Conservation (phyloP, 1,140 invertebrate genomes). For the Magallana angulata region DNA sequence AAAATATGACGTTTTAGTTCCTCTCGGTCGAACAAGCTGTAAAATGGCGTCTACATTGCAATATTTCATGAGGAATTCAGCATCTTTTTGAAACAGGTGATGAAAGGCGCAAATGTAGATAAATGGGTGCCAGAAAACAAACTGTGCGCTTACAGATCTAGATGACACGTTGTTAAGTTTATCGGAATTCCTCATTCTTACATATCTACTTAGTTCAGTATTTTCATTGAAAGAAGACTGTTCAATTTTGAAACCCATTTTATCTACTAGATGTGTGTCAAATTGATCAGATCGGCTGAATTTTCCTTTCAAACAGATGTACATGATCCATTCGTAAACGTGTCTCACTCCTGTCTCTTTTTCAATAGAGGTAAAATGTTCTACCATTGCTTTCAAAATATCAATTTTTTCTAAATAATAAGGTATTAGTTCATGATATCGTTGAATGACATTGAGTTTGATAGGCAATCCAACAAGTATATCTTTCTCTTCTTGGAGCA, state of each 20-base stretch:
- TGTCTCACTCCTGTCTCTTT: background rate
- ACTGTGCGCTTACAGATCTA: too few relatives aligned
- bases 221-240: background rate
- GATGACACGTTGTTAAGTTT: too few relatives aligned
- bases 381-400: background rate
- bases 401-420: background rate
- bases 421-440: background rate
- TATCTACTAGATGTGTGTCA: background rate
- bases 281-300: background rate
- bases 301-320: constrained; percentile 1
- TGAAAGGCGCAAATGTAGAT: too few relatives aligned
- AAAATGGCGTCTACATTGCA: too few relatives aligned
- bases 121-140: constrained; percentile 74
- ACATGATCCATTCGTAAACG: background rate
- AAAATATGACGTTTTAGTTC: too few relatives aligned
- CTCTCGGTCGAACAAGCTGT: too few relatives aligned
- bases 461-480: background rate
- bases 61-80: too few relatives aligned
- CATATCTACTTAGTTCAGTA: too few relatives aligned
- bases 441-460: background rate
- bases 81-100: too few relatives aligned
- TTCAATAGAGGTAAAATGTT: background rate
- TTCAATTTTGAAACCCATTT: background rate
- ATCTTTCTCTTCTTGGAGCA: background rate
- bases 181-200: too few relatives aligned